A percentile compares a stretch with the other conserved stretches of the same genome.
Evolutionary conservation across 2,797 vertebrate genomes (phyloP).

Genomic region (Phalanger gymnotis): DNA sequence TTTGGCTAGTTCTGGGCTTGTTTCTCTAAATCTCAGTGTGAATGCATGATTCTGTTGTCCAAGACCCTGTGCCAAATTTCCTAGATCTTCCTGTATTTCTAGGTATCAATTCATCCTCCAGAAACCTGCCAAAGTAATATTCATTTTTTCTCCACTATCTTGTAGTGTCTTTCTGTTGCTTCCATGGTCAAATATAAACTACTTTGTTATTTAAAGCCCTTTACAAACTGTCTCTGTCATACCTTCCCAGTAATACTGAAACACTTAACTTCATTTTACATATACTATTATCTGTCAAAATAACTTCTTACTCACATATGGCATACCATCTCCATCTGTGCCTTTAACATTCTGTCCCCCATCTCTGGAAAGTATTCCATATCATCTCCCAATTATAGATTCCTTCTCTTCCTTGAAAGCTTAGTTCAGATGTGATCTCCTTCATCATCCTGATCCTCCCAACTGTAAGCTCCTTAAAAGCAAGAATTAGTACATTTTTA

Average conservation of each 20-base stretch:
- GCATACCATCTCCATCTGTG: background rate
- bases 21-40: too few species aligned
- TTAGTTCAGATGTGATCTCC: background rate
- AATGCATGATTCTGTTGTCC: background rate
- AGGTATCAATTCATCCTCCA: background rate
- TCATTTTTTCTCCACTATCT: background rate
- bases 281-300: background rate
- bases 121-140: background rate
- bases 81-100: background rate
- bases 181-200: background rate
- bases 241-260: background rate
- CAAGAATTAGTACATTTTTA: background rate
- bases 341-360: background rate
- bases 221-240: background rate
- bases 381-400: background rate
- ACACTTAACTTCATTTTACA: background rate
- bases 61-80: background rate
- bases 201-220: background rate
- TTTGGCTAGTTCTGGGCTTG: too few species aligned
- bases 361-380: background rate
- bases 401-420: background rate
- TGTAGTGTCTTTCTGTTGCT: background rate
- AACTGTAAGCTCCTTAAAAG: background rate
- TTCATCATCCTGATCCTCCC: background rate
- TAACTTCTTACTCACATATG: background rate